phyloP scores from a whole-genome alignment of 2,113 vertebrate species.

The Corythaixoides concolor region DNA sequence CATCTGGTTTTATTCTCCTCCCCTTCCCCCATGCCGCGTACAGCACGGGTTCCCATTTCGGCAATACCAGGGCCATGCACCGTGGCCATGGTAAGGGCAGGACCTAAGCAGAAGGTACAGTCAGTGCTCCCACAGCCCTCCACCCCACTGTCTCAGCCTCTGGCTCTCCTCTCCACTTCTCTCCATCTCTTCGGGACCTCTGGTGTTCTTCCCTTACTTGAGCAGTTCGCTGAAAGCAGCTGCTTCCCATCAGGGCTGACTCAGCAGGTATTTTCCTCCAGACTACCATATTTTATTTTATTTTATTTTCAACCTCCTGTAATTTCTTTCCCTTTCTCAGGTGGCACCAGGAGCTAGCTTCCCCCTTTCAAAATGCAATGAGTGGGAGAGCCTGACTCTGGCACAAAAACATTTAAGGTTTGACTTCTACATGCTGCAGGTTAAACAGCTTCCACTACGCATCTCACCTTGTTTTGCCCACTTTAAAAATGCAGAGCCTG shows the following conservation, averaged over 20 bases:
- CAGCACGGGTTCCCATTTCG: not conserved
- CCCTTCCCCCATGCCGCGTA: not conserved
- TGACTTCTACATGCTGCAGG: not conserved
- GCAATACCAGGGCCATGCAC: not conserved
- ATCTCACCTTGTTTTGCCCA: not conserved
- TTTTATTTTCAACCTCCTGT: not conserved
- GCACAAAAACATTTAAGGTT: not conserved
- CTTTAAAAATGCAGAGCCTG: not conserved
- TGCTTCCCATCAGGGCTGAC: constrained; percentile 17
- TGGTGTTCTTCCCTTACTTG: constrained; percentile 1
- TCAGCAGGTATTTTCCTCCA: not conserved
- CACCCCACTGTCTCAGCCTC: not conserved
- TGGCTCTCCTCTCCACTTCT: not conserved
- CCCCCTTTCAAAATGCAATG: not conserved
- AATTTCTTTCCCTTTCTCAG: not conserved
- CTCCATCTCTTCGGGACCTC: not conserved
- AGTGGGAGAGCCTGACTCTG: not conserved
- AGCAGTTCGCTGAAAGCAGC: constrained; percentile 7
- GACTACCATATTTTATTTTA: not conserved
- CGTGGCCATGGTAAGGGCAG: rapidly evolving
- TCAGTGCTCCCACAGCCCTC: not conserved
- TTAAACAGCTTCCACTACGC: not conserved
- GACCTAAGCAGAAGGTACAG: not conserved
- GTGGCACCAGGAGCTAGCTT: not conserved
- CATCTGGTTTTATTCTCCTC: not conserved